Evolutionary conservation across 1,140 invertebrate species (phyloP).

Genomic region (Bombus soroeensis): DNA sequence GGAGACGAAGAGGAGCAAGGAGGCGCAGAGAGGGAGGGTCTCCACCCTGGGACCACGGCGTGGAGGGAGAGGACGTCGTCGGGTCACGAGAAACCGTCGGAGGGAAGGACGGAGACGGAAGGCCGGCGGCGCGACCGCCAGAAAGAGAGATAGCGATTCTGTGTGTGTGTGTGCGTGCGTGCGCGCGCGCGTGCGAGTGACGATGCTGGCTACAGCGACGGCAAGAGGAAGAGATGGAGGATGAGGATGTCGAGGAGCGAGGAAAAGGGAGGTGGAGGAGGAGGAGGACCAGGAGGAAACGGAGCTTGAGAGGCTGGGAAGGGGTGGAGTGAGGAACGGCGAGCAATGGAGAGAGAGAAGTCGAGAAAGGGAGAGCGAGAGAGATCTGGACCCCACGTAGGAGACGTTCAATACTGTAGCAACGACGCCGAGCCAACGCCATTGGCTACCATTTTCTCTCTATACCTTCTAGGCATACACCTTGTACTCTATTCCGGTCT

Average conservation of each 20-base stretch:
- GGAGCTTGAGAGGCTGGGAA: slow-evolving; percentile 40
- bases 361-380: slow-evolving; percentile 26
- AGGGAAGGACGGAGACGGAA: slow-evolving; percentile 39
- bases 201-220: slow-evolving; percentile 1
- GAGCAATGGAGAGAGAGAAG: slow-evolving; percentile 18
- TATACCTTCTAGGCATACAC: slow-evolving; percentile 70
- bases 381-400: slow-evolving; percentile 67
- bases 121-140: slow-evolving; percentile 5
- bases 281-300: slow-evolving; percentile 46
- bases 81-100: slow-evolving; percentile 54
- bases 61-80: slow-evolving; percentile 67
- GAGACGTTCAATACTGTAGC: slow-evolving; percentile 79
- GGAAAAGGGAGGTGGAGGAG: slow-evolving; percentile 32
- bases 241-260: slow-evolving; percentile 32
- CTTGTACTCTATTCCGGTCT: slow-evolving; percentile 69
- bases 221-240: slow-evolving; percentile 22
- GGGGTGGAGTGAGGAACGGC: slow-evolving; percentile 32
- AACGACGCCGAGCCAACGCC: slow-evolving; percentile 73
- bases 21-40: slow-evolving; percentile 59
- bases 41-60: slow-evolving; percentile 63
- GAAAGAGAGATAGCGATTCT: slow-evolving; percentile 50
- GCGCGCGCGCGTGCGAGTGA: neutral
- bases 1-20: slow-evolving; percentile 52
- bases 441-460: slow-evolving; percentile 78
- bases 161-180: neutral